These are phyloP conservation scores for Meloe dianella DNA, from an alignment of 2,888 invertebrate species.

Conservation along the genomic window DNA sequence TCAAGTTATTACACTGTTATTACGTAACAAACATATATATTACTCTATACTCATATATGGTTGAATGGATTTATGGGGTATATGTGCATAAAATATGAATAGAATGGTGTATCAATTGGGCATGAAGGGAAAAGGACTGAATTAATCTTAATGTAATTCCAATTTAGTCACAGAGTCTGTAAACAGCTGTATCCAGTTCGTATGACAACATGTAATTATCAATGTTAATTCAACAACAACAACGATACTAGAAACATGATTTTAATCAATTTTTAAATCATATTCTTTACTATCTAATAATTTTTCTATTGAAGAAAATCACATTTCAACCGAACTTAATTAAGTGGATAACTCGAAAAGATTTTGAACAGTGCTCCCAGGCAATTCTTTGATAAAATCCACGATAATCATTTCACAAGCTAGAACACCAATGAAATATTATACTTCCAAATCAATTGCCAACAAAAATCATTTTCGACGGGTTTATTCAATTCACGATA, in stretches of 20 bases:
- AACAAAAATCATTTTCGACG: slow-evolving; percentile 13
- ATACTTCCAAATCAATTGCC: slow-evolving; percentile 10
- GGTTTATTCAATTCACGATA: slow-evolving; percentile 15
- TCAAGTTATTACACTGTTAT: not conserved
- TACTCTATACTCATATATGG: not conserved
- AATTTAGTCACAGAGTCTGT: slow-evolving; percentile 45
- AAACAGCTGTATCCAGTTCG: slow-evolving; percentile 49
- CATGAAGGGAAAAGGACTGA: slow-evolving; percentile 27
- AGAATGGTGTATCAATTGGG: slow-evolving; percentile 18
- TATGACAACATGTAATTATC: slow-evolving; percentile 48
- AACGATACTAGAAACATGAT: slow-evolving; percentile 31
- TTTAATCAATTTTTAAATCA: slow-evolving; percentile 40
- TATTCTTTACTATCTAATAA: slow-evolving; percentile 24
- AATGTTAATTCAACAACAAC: slow-evolving; percentile 34
- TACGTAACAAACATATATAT: not conserved
- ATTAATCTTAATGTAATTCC: slow-evolving; percentile 46
- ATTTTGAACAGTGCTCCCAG: not conserved
- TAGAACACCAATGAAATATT: slow-evolving; percentile 8
- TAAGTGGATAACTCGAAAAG: slow-evolving; percentile 13
- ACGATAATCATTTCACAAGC: slow-evolving; percentile 11
- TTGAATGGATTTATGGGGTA: not conserved
- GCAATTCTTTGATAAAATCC: slow-evolving; percentile 5
- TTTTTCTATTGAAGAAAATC: slow-evolving; percentile 1
- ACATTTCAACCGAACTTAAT: slow-evolving; percentile 15
- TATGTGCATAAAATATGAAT: slow-evolving; percentile 20